phyloP scores from a whole-genome alignment of 2,113 vertebrate species.

The Sprattus sprattus region DNA sequence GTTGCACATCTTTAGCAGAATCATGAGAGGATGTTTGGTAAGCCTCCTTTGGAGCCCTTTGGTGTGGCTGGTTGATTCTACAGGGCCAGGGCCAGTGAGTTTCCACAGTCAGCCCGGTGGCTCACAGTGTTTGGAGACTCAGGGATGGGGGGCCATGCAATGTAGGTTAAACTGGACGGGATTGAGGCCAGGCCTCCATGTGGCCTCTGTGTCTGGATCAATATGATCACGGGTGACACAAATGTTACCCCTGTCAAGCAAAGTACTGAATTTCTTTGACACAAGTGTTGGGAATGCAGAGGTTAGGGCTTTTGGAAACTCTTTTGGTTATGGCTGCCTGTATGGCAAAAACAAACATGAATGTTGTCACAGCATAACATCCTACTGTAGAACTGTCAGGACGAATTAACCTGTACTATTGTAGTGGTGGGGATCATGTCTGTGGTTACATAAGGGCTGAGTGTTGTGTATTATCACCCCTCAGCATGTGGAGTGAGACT shows the following conservation, averaged over 20 bases:
- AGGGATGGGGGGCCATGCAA: not conserved
- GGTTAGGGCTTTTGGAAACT: not conserved
- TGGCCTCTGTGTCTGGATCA: not conserved
- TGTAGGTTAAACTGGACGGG: not conserved
- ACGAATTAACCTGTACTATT: not conserved
- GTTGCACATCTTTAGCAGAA: not conserved
- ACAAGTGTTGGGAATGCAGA: not conserved
- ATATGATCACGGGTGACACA: not conserved
- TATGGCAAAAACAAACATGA: not conserved
- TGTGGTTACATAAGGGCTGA: not conserved
- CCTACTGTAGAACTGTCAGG: not conserved
- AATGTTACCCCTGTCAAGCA: not conserved
- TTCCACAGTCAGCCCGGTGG: not conserved
- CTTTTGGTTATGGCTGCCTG: not conserved
- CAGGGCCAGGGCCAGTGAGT: not conserved
- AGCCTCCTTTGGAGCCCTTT: not conserved
- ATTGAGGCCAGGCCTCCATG: constrained; percentile 7
- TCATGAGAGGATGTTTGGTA: not conserved
- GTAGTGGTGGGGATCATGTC: not conserved
- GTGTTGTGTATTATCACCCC: not conserved
- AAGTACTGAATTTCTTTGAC: not conserved
- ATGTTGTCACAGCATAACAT: not conserved
- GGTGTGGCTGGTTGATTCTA: not conserved
- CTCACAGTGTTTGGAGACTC: not conserved
- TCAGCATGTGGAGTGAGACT: not conserved